Evolutionary conservation across 2,888 invertebrate species (phyloP).

Genomic region (Drosophila atripex): DNA sequence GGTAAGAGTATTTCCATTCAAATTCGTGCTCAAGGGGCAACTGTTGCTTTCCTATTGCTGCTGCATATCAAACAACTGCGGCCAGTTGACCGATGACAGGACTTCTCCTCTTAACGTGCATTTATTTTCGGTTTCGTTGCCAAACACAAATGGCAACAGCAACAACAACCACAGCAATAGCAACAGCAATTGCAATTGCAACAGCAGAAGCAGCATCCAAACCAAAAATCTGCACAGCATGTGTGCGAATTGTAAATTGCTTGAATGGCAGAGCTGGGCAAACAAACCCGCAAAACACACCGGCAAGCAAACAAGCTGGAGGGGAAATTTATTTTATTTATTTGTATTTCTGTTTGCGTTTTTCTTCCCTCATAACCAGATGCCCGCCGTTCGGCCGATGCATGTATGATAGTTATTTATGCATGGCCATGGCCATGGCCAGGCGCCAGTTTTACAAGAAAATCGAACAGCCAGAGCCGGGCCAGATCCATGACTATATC

Average conservation of each 20-base stretch:
- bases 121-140: constrained; percentile 75
- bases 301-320: constrained; percentile 66
- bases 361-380: constrained; percentile 59
- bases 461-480: constrained; percentile 50
- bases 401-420: constrained; percentile 68
- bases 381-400: constrained; percentile 36
- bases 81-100: constrained; percentile 73
- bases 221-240: constrained; percentile 60
- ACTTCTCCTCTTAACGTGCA: constrained; percentile 65
- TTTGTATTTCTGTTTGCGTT: constrained; percentile 63
- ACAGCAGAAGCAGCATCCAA: background rate
- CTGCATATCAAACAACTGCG: constrained; percentile 73
- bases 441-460: constrained; percentile 61
- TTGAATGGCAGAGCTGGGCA: constrained; percentile 55
- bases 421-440: constrained; percentile 50
- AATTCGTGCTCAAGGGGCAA: constrained; percentile 55
- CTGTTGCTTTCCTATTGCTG: constrained; percentile 45
- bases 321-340: constrained; percentile 59
- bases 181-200: constrained; percentile 27
- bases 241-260: constrained; percentile 78
- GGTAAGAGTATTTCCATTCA: constrained; percentile 24
- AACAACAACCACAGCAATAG: constrained; percentile 8
- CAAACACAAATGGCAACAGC: constrained; percentile 37
- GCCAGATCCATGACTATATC: constrained; percentile 5
- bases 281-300: constrained; percentile 32